phyloP scores from a whole-genome alignment of 2,797 vertebrate species.

The Cuniculus paca region DNA sequence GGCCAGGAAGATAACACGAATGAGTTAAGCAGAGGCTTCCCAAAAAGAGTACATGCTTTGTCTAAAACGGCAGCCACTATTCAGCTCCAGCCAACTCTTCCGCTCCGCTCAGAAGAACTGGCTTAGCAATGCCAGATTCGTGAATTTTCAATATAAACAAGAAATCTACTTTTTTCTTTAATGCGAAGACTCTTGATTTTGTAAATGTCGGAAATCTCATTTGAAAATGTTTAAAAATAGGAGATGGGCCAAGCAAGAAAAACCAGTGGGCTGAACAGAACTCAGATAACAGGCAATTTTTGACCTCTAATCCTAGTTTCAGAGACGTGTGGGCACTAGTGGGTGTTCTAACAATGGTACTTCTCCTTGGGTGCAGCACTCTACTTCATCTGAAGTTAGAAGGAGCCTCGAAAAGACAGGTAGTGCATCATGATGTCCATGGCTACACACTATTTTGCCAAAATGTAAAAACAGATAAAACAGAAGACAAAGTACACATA shows the following conservation, averaged over 20 bases:
- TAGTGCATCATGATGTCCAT: not conserved
- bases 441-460: not conserved
- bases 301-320: not conserved
- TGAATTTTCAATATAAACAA: constrained; percentile 42
- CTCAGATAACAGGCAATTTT: not conserved
- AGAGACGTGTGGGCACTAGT: not conserved
- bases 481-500: not conserved
- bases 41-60: not conserved
- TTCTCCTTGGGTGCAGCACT: not conserved
- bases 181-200: constrained; percentile 28
- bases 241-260: not conserved
- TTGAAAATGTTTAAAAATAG: not conserved
- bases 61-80: not conserved
- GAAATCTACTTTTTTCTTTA: not conserved
- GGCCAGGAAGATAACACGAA: not conserved
- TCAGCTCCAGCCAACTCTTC: not conserved
- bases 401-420: not conserved
- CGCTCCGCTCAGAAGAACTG: not conserved
- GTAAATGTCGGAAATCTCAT: not conserved
- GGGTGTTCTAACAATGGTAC: not conserved
- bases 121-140: not conserved
- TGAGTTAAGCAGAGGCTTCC: not conserved
- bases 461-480: not conserved
- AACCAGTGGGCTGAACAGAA: not conserved
- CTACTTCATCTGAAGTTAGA: not conserved